Evolutionary conservation across 35 echinoderm and acorn worm genomes (phyloP), one percentile per base, ranked within the genome.

Genomic region (Stichopus chloronotus): DNA sequence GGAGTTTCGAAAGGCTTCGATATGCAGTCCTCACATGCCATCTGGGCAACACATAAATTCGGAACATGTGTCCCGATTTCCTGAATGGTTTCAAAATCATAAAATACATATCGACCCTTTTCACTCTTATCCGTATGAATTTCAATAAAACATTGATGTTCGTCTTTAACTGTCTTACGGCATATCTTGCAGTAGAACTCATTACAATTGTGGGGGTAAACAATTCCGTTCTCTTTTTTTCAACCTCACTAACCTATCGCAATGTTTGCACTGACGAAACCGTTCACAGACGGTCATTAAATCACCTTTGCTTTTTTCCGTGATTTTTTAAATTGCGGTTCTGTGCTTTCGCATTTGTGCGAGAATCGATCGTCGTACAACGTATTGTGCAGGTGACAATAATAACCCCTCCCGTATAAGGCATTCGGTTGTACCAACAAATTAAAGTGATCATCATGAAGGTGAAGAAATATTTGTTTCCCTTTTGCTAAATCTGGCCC

Each of bases 1-100:
- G 23, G 53, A 16, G 59, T 58, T 3, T 58, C 57, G 21, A 53
- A 53, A 8, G 78, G 13, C 17, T 69, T 24, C 55, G 22, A 30
- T 59, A 94, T 94, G 68, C 92, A 94, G 16, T 89, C 83, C 57
- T 58, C 72, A 93, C 92, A 93, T 12, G 53, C 80, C 25, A 69
- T 52, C 14, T 81, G 54, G 86, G 81, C 79, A 56, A 84, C 78
- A 25, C 78, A 81, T 8, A 93, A 59, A 93, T 93, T 56, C n/a
- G 92, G 81, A 86, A 85, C 61, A 55, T 93, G 92, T 16, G 71
- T 57, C 30, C 30, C 30, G 30, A 4, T 63, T 8, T 63, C 61
- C 17, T 63, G 61, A 17, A 17, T 63, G 61, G 61, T 63, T 17
- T 63, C 61, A 7, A 63, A 63, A 63, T 63, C 61, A 63, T 63